phyloP scores from a whole-genome alignment of 1,140 invertebrate genomes.

The Daktulosphaira vitifoliae region DNA sequence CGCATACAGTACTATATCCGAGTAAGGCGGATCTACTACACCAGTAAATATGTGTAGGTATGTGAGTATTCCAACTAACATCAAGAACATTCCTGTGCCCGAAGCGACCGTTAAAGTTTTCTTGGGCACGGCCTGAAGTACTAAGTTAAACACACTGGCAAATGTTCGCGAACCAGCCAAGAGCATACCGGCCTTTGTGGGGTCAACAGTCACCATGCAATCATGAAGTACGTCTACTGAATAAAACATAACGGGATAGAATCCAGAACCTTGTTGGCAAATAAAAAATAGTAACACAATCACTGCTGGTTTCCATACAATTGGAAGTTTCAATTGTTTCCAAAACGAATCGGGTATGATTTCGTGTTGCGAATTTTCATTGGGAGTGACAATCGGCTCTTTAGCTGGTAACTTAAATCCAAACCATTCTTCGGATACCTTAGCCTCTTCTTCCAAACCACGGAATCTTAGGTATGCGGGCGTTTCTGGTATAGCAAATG shows the following conservation, averaged over 20 bases:
- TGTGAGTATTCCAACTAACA: neutral
- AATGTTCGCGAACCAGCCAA: neutral
- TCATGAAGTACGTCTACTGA: constrained; percentile 51
- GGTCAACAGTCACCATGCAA: constrained; percentile 40
- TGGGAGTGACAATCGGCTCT: constrained; percentile 28
- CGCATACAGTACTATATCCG: neutral
- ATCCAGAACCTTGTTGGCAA: constrained; percentile 52
- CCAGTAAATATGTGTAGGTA: neutral
- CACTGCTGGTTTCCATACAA: constrained; percentile 46
- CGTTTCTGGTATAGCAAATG: constrained; percentile 47
- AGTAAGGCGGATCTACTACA: neutral
- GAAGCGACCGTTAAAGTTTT: neutral
- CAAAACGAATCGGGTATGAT: too few relatives aligned
- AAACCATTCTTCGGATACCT: constrained; percentile 36
- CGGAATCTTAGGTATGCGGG: constrained; percentile 47
- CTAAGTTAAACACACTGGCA: neutral
- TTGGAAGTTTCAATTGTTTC: constrained; percentile 37
- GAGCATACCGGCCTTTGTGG: neutral
- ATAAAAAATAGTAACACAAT: constrained; percentile 48
- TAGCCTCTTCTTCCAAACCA: constrained; percentile 38
- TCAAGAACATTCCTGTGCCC: constrained; percentile 7
- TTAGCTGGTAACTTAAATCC: constrained; percentile 35
- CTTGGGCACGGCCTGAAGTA: neutral
- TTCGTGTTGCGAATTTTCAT: too few relatives aligned
- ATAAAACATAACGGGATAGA: constrained; percentile 60